Base-by-base conservation (phyloP, 1,140 invertebrate genomes). In the Gryon sp. region DNA sequence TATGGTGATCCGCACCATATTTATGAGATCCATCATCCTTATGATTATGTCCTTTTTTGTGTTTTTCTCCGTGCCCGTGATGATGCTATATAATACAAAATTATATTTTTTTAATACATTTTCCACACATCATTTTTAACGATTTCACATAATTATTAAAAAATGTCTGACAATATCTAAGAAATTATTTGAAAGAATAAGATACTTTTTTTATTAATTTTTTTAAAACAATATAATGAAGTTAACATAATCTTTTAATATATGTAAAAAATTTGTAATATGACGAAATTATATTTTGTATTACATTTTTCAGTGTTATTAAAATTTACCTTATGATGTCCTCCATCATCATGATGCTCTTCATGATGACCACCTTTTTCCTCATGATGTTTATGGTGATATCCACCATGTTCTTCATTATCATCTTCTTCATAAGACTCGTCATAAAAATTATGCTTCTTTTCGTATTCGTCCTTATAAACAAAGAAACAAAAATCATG, bases 361-460 rank as follows among this genome's bases (percentile, higher is more conserved):
- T 89, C 88, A 38, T 89, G 77, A 68, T 90, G 84, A 11, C 83
- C 86, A n/a, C 85, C 92, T 82, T 90, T 89, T 18, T 90, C 80
- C 24, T 86, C 87, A 53, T 90, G 87, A 19, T 92, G 89, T 12
- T 92, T 87, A 2, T 91, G 83, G 59, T 91, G 88, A 79, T 90
- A 91, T 0, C 88, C 92, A 5, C 92, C 92, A 34, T 92, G 90
- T 72, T 92, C 90, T 68, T 93, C 92, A 50, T 91, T 89, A n/a
- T 92, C 91, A 1, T 88, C 90, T 9, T 90, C 91, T 63, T 93
- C 92, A 26, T 93, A 91, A 72, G 91, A 91, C 79, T 94, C 93
- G 70, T 94, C 92, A 68, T 92, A 93, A 88, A 94, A 94, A 76
- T 93, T 92, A 7, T 93, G 90, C 63, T 92, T 93, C 82, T 93